Evolutionary conservation across 2,113 vertebrate genomes (phyloP), one percentile per base, ranked within the genome.

Genomic region (Ibidorhyncha struthersii): DNA sequence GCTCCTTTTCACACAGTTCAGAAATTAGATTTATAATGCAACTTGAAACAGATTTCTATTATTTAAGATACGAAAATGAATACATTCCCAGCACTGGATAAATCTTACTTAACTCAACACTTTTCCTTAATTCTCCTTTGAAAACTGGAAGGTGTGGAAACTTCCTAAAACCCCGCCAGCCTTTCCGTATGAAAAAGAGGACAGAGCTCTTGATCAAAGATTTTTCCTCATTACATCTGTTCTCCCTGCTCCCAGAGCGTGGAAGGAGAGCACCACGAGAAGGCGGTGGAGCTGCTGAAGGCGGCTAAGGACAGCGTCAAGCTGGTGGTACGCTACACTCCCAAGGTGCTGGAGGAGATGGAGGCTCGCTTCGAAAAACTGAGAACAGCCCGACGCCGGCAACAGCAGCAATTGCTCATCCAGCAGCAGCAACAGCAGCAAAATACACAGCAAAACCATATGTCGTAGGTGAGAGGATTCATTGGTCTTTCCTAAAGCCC

Each of bases 271-370:
- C 99, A 99, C 92, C 99, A 99, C 2, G 99, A 99, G 98, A 99
- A 99, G 95, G 99, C 99, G 0, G 99, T 99, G 96, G 99, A 99
- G 93, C 98, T 99, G 34, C 98, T 99, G 95, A 99, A 99, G 97
- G 99, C 99, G 0, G 99, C 99, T 16, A 99, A 99, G 97, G 99
- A 99, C 96, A 99, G 98, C 2, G 99, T 99, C 90, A 99, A 99
- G 98, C 98, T 99, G 96, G 99, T 99, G 96, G 99, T 99, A 8
- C 99, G 99, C 96, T 99, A 99, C 97, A 99, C 99, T 29, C 99
- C 99, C 36, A 99, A 99, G 94, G 99, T 99, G 81, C 98, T 99
- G 97, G 99, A 99, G 97, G 99, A 99, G 97, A 99, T 99, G 99
- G 99, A 99, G 95, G 99, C 99, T 27, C 99, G 99, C 79, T 99